Percentiles rank a stretch among this genome's conserved stretches.
Evolutionary conservation across 1,140 invertebrate genomes (phyloP).

Genomic region (Zaprionus tsacasi): DNA sequence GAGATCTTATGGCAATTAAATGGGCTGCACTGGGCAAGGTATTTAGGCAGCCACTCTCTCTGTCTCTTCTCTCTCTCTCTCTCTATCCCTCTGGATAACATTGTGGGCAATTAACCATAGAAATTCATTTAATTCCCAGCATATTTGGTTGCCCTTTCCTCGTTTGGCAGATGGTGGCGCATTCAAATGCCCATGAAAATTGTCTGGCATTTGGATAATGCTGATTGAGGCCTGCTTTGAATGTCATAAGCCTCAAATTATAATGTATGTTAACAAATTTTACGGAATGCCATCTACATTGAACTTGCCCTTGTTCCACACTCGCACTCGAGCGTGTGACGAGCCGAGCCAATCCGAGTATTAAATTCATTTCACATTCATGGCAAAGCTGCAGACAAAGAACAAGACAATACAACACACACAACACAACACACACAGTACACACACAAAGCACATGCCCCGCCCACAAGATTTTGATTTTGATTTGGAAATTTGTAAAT

Average conservation of each 20-base stretch:
- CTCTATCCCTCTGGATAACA: neutral
- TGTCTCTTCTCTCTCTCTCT: no score
- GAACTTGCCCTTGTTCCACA: constrained; percentile 10
- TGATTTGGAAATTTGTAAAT: constrained; percentile 68
- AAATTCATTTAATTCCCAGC: constrained; percentile 8
- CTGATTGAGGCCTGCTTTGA: constrained; percentile 5
- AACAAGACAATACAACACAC: no score
- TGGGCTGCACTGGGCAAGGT: neutral
- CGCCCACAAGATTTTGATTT: constrained; percentile 68
- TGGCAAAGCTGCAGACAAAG: constrained; percentile 52
- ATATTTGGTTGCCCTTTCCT: constrained; percentile 7
- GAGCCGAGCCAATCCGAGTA: constrained; percentile 42
- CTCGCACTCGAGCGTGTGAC: neutral
- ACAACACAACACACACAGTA: no score
- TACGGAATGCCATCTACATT: constrained; percentile 43
- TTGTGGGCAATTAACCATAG: constrained; percentile 4
- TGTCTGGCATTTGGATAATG: constrained; percentile 29
- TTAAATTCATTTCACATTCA: constrained; percentile 73
- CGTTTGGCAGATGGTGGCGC: neutral
- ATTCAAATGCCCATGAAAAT: constrained; percentile 12
- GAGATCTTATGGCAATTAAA: neutral
- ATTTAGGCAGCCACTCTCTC: neutral
- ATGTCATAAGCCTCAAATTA: constrained; percentile 61
- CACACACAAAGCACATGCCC: constrained; percentile 28
- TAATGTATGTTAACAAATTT: constrained; percentile 77